A percentile compares a stretch with the other conserved stretches of the same genome.
phyloP scores from a whole-genome alignment of 2,797 vertebrate species.

The Pangasius mekongensis region DNA sequence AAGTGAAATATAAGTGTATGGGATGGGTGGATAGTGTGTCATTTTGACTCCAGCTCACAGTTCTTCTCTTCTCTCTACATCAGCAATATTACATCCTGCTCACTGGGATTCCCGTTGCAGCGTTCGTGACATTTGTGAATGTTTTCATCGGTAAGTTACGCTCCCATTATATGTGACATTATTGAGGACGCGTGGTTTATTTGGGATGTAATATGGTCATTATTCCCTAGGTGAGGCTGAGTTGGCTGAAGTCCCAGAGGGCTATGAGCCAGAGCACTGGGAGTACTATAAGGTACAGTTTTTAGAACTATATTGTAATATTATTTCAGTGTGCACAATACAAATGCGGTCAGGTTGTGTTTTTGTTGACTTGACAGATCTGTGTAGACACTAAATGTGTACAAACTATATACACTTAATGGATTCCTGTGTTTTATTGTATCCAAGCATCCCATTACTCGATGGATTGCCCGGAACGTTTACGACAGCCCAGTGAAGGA shows the following conservation, averaged over 20 bases:
- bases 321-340: neutral
- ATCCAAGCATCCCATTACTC: conserved; percentile 89
- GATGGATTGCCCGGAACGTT: conserved; percentile 83
- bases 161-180: neutral
- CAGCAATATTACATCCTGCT: conserved; percentile 86
- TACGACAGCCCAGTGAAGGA: conserved; percentile 85
- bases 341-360: neutral
- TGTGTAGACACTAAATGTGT: neutral
- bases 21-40: neutral
- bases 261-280: conserved; percentile 91
- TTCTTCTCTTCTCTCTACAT: conserved; percentile 5
- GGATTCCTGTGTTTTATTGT: conserved; percentile 8
- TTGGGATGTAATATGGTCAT: neutral
- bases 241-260: conserved; percentile 89
- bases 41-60: neutral
- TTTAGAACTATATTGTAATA: neutral
- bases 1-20: neutral
- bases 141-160: conserved; percentile 85
- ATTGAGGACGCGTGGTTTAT: neutral
- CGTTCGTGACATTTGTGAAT: conserved; percentile 82
- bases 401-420: neutral
- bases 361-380: neutral
- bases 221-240: conserved; percentile 83
- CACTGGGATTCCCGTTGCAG: conserved; percentile 83
- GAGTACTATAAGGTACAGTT: conserved; percentile 81